A percentile compares a stretch with the other conserved stretches of the same genome.
These are phyloP conservation scores for Acanthochromis polyacanthus DNA, from an alignment of 2,113 vertebrate genomes.

Conservation along the genomic window DNA sequence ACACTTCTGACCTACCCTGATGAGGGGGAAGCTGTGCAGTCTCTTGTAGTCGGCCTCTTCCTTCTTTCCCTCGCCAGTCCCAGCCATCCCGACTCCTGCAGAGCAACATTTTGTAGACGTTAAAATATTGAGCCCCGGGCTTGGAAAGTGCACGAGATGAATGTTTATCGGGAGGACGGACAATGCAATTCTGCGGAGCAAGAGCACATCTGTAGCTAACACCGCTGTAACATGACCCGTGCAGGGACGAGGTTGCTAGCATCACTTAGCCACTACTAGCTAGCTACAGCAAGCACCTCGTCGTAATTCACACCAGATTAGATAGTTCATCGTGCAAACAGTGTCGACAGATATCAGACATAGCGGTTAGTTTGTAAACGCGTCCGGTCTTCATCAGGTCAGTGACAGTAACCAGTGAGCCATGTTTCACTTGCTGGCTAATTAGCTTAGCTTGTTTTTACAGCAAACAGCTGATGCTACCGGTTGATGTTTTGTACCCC, in stretches of 20 bases:
- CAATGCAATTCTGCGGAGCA: too few species aligned
- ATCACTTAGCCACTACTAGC: conserved; percentile 29
- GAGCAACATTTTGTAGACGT: not conserved
- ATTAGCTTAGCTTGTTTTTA: conserved; percentile 67
- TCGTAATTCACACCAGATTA: fast-evolving
- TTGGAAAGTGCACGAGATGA: not conserved
- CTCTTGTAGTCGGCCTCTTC: conserved; percentile 96
- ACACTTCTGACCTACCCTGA: conserved; percentile 86
- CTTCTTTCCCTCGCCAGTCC: conserved; percentile 91
- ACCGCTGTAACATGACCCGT: conserved; percentile 30
- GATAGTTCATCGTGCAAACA: not conserved
- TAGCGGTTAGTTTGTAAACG: not conserved
- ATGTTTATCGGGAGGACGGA: not conserved
- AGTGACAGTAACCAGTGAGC: not conserved
- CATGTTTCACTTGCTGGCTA: conserved; percentile 34
- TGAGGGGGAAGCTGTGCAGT: conserved; percentile 94
- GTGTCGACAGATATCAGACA: not conserved
- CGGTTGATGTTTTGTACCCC: conserved; percentile 20
- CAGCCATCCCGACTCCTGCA: conserved; percentile 89
- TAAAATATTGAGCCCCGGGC: not conserved
- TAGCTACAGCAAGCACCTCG: not conserved
- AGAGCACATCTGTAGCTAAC: conserved; percentile 8
- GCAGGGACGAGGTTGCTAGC: conserved; percentile 14
- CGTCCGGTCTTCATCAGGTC: not conserved
- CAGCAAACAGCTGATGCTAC: conserved; percentile 60